Conservation (phyloP, 2,113 vertebrate genomes). For the Conger conger region DNA sequence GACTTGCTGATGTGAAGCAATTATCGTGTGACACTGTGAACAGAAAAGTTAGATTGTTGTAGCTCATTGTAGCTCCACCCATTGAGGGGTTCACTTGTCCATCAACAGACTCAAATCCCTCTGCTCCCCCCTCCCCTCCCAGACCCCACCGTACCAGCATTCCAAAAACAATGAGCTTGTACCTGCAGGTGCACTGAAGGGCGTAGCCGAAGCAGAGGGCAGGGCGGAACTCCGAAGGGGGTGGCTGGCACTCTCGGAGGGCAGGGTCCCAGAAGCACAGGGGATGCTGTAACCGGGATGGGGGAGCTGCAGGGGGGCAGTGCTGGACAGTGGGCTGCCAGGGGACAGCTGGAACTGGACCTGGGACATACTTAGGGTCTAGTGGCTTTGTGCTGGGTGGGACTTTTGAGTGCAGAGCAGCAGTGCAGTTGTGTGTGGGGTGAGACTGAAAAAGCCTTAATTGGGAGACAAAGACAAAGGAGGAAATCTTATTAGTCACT, state of each 20-base stretch:
- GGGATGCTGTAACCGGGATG: constrained; percentile 70
- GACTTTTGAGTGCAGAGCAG: constrained; percentile 31
- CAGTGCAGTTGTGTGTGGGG: constrained; percentile 48
- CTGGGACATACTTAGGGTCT: constrained; percentile 86
- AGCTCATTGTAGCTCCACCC: no score
- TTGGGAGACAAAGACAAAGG: constrained; percentile 53
- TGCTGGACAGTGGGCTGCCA: constrained; percentile 76
- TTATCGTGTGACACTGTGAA: no score
- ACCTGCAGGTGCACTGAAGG: constrained; percentile 89
- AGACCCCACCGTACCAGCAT: background rate
- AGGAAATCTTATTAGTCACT: background rate
- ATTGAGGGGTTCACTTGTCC: no score
- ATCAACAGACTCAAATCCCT: no score
- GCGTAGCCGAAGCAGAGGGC: constrained; percentile 86
- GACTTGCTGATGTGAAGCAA: no score
- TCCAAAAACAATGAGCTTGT: constrained; percentile 33
- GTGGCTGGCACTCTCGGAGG: constrained; percentile 93
- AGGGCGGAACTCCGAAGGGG: constrained; percentile 89
- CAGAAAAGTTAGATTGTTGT: no score
- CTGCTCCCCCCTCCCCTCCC: no score
- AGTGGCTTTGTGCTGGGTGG: constrained; percentile 36
- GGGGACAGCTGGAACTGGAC: constrained; percentile 85
- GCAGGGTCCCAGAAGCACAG: constrained; percentile 79
- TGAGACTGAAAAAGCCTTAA: constrained; percentile 67
- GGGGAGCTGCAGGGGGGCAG: constrained; percentile 63